Conservation (phyloP, 2,113 vertebrate species). For the Arenaria interpres region DNA sequence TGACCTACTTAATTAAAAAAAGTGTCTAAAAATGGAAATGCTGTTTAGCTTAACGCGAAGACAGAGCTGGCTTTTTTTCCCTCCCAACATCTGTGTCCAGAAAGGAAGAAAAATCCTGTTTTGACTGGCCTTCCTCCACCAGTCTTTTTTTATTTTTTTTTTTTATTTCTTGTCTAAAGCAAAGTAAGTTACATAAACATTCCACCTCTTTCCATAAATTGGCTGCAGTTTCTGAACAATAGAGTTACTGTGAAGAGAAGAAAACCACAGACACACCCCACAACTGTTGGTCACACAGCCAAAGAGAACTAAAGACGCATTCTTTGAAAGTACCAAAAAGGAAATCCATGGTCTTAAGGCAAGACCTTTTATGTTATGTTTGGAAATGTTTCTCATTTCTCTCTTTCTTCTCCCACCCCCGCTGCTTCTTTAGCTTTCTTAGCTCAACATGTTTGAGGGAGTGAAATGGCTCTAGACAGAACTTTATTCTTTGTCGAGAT, state of each 20-base stretch:
- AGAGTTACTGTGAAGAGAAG: conserved; percentile 82
- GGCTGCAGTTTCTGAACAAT: conserved; percentile 83
- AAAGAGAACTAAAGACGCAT: conserved; percentile 78
- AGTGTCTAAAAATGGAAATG: conserved; percentile 75
- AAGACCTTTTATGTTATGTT: conserved; percentile 79
- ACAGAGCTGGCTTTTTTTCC: conserved; percentile 63
- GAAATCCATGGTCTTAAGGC: conserved; percentile 82
- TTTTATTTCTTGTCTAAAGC: conserved; percentile 78
- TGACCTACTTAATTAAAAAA: conserved; percentile 81
- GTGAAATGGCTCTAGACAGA: conserved; percentile 60
- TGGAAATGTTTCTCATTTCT: conserved; percentile 73
- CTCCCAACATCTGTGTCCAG: conserved; percentile 83
- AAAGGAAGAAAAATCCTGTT: conserved; percentile 85
- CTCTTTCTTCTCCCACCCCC: conserved; percentile 12
- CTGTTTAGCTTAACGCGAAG: conserved; percentile 60
- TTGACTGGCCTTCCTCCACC: conserved; percentile 80
- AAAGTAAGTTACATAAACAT: conserved; percentile 86
- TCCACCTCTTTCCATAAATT: conserved; percentile 83
- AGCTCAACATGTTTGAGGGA: conserved; percentile 52
- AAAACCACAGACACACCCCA: conserved; percentile 81
- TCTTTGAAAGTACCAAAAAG: conserved; percentile 85
- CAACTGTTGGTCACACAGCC: conserved; percentile 76
- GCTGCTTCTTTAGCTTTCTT: conserved; percentile 19
- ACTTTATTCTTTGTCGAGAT: conserved; percentile 43
- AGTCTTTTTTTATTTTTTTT: conserved; percentile 38